Base-by-base conservation (phyloP, 2,113 vertebrate genomes). In the Bos javanicus region DNA sequence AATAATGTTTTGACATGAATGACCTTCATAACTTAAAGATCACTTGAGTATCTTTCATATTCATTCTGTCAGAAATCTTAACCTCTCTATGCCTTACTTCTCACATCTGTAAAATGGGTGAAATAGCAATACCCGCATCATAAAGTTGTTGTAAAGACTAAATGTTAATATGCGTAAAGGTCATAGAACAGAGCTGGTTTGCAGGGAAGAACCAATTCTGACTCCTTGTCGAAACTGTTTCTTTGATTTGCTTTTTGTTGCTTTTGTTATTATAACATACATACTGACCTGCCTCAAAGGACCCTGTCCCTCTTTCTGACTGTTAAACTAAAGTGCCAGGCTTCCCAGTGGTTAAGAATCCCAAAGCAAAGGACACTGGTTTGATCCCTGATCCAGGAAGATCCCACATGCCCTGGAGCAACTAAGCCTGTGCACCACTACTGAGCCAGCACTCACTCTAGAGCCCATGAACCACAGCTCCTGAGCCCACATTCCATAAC, bases 91-190 rank as follows among this genome's bases (percentile, higher is more conserved):
- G 21, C 36, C 86, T 90, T 10, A 74, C 39, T 84, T 97, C 30
- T 94, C 36, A 57, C 21, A 64, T 95, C n/a, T 92, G 25, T 94
- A 92, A 96, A 96, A 80, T 94, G 64, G 54, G 17, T 81, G 57
- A 54, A 94, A 54, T 50, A 78, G 4, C 82, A 95, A 71, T 71
- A 94, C 15, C 19, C 82, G 23, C 25, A 2, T 85, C 19, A 71
- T 86, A 13, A 25, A 67, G 50, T 78, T 88, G 2, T 86, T 89
- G 1, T 87, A 81, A 97, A 95, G 25, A 89, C 57, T 78, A 85
- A 91, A 71, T 74, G n/a, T 92, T 94, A 90, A 50, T 87, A 57
- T 21, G 50, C 36, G 12, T 86, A 87, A 89, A 96, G 13, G 30
- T 95, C 3, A 7, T 81, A 88, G 54, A 90, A 88, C 19, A 56